Conservation (phyloP, 2,888 invertebrate genomes). For the Synanthedon andrenaeformis region DNA sequence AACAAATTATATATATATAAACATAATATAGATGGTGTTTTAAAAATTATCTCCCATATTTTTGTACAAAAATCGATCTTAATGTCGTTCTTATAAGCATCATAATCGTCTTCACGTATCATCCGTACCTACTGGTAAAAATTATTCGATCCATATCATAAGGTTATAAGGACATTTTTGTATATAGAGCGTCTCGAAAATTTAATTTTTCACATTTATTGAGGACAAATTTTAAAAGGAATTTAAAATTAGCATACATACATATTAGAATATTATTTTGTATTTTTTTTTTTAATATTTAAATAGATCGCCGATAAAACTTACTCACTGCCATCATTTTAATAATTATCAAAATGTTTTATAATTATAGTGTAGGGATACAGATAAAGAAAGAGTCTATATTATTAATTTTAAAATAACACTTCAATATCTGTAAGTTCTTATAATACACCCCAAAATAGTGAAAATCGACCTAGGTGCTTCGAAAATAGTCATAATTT, state of each 20-base stretch:
- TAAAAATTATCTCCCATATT: constrained; percentile 46
- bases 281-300: background rate
- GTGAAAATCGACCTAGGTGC: constrained; percentile 30
- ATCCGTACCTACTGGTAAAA: constrained; percentile 24
- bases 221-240: constrained; percentile 11
- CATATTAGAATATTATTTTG: background rate
- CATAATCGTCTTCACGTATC: constrained; percentile 27
- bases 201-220: constrained; percentile 7
- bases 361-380: no score
- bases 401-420: no score
- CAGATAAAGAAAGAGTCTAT: no score
- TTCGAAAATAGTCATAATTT: constrained; percentile 35
- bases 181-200: constrained; percentile 23
- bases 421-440: no score
- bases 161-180: constrained; percentile 37
- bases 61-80: constrained; percentile 48
- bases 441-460: no score
- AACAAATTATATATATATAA: constrained; percentile 1
- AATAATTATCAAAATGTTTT: no score
- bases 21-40: constrained; percentile 27
- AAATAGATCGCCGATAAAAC: background rate
- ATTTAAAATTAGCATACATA: background rate
- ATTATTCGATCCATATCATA: constrained; percentile 55
- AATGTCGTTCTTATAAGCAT: constrained; percentile 24
- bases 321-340: background rate